Evolutionary conservation across 2,888 invertebrate genomes (phyloP).

Genomic region (Mongoloraphidia duomilia): DNA sequence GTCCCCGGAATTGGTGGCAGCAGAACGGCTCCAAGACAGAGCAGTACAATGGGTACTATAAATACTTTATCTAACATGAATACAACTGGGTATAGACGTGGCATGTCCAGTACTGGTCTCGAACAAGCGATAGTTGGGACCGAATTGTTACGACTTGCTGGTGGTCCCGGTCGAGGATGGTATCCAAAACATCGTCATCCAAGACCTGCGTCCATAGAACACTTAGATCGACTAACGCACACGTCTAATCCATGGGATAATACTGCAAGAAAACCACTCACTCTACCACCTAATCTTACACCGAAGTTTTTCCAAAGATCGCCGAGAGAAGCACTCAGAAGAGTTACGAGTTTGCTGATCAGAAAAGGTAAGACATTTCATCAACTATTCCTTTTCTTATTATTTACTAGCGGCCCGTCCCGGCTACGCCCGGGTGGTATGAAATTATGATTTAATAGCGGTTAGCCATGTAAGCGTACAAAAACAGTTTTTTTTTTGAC

Average conservation of each 20-base stretch:
- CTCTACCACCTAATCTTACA: slow-evolving; percentile 76
- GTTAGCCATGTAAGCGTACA: no score
- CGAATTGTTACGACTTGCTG: slow-evolving; percentile 63
- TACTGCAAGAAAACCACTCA: slow-evolving; percentile 59
- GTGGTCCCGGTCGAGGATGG: slow-evolving; percentile 76
- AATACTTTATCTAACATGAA: slow-evolving; percentile 36
- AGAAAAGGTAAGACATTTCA: slow-evolving; percentile 50
- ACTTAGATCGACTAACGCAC: slow-evolving; percentile 58
- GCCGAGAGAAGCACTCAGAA: slow-evolving; percentile 69
- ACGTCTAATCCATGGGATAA: slow-evolving; percentile 37
- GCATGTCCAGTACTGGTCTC: slow-evolving; percentile 23
- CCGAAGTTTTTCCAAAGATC: slow-evolving; percentile 84
- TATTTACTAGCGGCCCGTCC: not conserved
- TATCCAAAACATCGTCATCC: slow-evolving; percentile 59
- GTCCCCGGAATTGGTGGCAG: slow-evolving; percentile 33
- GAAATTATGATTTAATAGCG: no score
- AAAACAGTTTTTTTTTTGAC: no score
- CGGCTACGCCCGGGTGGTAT: no score
- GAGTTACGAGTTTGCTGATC: slow-evolving; percentile 80
- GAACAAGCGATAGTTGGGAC: slow-evolving; percentile 50
- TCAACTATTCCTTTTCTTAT: not conserved
- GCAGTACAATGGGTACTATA: slow-evolving; percentile 43
- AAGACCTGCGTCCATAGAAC: slow-evolving; percentile 73
- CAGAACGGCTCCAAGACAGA: slow-evolving; percentile 46
- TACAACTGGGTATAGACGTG: slow-evolving; percentile 19